A percentile compares a stretch with the other conserved stretches of the same genome.
phyloP scores from a whole-genome alignment of 2,113 vertebrate genomes.

The Apaloderma vittatum region DNA sequence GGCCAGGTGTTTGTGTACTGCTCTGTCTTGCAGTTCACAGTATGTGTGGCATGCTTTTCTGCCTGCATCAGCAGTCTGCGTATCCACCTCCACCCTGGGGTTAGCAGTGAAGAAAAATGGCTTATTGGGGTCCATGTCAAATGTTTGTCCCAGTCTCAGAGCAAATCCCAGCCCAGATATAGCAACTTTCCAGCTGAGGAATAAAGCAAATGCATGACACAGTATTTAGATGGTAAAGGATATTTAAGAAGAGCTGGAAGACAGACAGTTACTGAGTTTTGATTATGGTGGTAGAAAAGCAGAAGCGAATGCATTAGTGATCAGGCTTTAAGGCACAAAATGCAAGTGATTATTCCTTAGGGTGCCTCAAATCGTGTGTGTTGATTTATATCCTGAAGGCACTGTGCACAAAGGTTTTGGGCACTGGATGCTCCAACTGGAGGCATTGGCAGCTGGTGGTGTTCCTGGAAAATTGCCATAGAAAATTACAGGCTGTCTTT shows the following conservation, averaged over 20 bases:
- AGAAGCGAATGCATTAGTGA: not conserved
- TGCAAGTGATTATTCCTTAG: not conserved
- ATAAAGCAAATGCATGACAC: not conserved
- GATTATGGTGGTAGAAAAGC: not conserved
- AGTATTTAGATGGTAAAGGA: not conserved
- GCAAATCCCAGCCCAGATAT: not conserved
- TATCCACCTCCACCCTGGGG: not conserved
- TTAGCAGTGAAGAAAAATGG: not conserved
- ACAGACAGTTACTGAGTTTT: not conserved
- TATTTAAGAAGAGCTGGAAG: not conserved
- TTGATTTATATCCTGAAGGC: not conserved
- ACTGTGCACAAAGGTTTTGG: not conserved
- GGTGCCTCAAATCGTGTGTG: not conserved
- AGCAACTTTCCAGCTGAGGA: not conserved
- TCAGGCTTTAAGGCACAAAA: not conserved
- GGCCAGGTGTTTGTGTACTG: fast-evolving
- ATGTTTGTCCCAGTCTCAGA: not conserved
- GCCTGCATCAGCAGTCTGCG: not conserved
- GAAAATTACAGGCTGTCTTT: conserved; percentile 26
- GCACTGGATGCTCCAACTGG: not conserved
- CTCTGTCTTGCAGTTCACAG: not conserved
- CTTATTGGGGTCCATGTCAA: not conserved
- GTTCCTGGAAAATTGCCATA: not conserved
- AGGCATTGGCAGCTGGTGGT: not conserved
- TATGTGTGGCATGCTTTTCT: not conserved